phyloP scores from a whole-genome alignment of 2,797 vertebrate species.

The Leucoraja ocellata region DNA sequence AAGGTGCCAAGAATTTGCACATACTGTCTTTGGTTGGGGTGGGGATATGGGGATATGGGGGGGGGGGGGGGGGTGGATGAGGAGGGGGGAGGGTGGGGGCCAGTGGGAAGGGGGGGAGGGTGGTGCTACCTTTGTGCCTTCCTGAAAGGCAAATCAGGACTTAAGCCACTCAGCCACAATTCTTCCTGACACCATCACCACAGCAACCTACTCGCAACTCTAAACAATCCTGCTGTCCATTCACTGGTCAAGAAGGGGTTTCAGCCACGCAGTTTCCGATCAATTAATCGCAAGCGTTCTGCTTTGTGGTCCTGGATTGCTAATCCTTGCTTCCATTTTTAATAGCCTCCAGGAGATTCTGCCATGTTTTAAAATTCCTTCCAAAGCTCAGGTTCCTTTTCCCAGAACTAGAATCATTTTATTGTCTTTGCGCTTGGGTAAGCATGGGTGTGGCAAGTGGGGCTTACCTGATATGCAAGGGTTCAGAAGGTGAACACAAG shows the following conservation, averaged over 20 bases:
- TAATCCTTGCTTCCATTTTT: neutral
- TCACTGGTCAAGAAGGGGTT: neutral
- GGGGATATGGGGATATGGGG: too few species aligned
- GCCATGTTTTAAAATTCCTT: neutral
- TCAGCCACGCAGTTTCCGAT: neutral
- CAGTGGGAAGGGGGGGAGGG: neutral
- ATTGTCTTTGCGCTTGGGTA: too few species aligned
- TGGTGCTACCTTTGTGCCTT: neutral
- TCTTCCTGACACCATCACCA: neutral
- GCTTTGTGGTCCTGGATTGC: neutral
- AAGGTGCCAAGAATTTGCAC: too few species aligned
- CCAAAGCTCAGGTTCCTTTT: neutral
- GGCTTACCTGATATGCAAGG: neutral
- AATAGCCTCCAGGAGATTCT: neutral
- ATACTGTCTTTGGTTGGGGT: neutral
- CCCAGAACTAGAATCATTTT: neutral
- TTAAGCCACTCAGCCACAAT: neutral
- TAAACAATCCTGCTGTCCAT: neutral
- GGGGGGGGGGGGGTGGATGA: neutral
- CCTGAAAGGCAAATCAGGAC: neutral
- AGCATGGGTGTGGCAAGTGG: neutral
- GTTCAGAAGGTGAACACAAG: neutral
- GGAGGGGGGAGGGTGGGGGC: neutral
- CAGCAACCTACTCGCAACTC: neutral
- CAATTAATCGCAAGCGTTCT: neutral